Evolutionary conservation across 2,113 vertebrate genomes (phyloP), one percentile per base, ranked within the genome.

Genomic region (Paralichthys olivaceus): DNA sequence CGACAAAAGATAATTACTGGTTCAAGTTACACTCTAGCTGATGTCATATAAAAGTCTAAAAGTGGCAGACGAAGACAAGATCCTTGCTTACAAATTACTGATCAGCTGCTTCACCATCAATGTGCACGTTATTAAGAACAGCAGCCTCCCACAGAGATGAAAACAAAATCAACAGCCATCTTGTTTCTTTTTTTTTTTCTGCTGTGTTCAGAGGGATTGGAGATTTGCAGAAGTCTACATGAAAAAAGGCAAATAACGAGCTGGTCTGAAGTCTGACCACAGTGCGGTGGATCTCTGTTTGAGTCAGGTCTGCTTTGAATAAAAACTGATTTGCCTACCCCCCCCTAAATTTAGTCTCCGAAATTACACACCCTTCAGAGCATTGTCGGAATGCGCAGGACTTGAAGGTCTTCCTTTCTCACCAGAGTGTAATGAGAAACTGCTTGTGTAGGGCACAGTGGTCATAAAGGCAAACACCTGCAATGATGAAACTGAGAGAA

Each of bases 241-340:
- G 87, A 94, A 94, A 93, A 53, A 93, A 84, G 87, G 57, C 86
- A 84, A 93, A 73, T 90, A 94, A 93, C 87, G 83, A 93, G 91
- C 92, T 75, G 86, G 92, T 92, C 90, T 93, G 89, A 93, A 94
- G 91, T 91, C 87, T 78, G 84, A 94, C 94, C 94, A 88, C 94
- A 94, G 78, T 92, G 93, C 40, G 93, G 94, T 94, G 91, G 91
- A 94, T 95, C 93, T 89, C 86, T 56, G 77, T 93, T 92, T 89
- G 84, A 93, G 87, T 89, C 87, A 86, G 88, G 92, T 94, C 94
- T 95, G 94, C 93, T 95, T 94, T 75, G 77, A 94, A 95, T 95
- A 94, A 95, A 94, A 93, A 90, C 90, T 91, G 92, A 94, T 93
- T 92, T 90, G 74, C 86, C 88, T 85, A 5, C 57, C 56, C 58